Conservation (phyloP, 2,888 invertebrate species). For the Oasisia sp. region DNA sequence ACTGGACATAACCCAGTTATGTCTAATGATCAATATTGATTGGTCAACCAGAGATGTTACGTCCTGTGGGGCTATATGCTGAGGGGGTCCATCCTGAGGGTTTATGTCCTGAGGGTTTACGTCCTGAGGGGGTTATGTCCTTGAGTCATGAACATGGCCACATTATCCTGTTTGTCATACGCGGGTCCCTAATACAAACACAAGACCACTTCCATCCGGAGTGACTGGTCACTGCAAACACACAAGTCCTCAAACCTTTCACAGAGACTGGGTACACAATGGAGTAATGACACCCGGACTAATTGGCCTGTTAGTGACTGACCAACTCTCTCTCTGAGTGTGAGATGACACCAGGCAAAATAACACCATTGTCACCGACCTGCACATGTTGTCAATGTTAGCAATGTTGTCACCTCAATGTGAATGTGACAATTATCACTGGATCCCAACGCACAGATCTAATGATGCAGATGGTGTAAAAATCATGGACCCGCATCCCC, state of each 20-base stretch:
- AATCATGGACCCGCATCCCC: neutral
- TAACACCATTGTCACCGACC: neutral
- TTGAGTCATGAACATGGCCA: neutral
- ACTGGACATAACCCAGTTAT: no score
- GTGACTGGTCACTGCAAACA: neutral
- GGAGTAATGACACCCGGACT: neutral
- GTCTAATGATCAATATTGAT: no score
- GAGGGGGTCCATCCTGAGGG: neutral
- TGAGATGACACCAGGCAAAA: neutral
- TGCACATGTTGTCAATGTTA: neutral
- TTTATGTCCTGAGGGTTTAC: neutral
- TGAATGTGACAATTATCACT: neutral
- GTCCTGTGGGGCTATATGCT: no score
- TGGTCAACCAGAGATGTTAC: no score
- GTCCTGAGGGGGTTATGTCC: neutral
- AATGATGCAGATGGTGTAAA: neutral
- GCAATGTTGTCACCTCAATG: neutral
- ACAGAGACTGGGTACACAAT: neutral
- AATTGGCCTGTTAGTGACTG: neutral
- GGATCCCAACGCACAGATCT: neutral
- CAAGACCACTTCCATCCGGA: neutral
- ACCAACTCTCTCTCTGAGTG: neutral
- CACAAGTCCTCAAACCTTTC: neutral
- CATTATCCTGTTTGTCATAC: neutral
- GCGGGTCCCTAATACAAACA: neutral